Evolutionary conservation across 2,113 vertebrate species (phyloP), one percentile per base, ranked within the genome.

Genomic region (Sceloporus tristichus): DNA sequence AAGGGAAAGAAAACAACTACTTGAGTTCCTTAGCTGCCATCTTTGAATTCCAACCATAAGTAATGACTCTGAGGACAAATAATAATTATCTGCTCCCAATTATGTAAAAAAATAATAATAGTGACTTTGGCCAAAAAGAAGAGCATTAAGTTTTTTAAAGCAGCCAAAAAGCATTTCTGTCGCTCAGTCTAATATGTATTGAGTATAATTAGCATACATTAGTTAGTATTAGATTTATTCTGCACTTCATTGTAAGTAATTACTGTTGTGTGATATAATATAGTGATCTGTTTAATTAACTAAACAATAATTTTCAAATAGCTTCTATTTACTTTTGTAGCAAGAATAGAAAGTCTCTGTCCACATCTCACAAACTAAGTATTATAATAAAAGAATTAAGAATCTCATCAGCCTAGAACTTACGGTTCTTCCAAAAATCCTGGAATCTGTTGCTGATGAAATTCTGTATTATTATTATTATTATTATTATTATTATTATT

Each of bases 151-250:
- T 29, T 8, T 6, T 23, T 73, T 7, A 0, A 66, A 56, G 53
- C 11, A 80, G 77, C 62, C 68, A 82, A 89, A 90, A 27, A 82
- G 54, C 42, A 80, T 71, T 84, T 88, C 56, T 53, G 68, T 7
- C 56, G 86, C n/a, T 86, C 38, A 86, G 16, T 18, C 71, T 0
- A n/a, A 27, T n/a, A 40, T 4, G 66, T 25, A 83, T 80, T 75
- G 5, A 66, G 78, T 27, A 27, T 75, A 70, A 42, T 68, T 9
- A 42, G 66, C 0, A 13, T 25, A 56, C 8, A 40, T 90, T 87
- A 68, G 40, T 54, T 66, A 54, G 3, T 6, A 34, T 29, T 81
- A 74, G 34, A 74, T 80, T 89, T 93, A 78, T 27, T 53, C 65
- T 75, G 73, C 25, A 29, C 68, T 59, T 77, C 71, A 85, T 27